Evolutionary conservation across 2,888 invertebrate species (phyloP).

Genomic region (Temnothorax ravouxi): DNA sequence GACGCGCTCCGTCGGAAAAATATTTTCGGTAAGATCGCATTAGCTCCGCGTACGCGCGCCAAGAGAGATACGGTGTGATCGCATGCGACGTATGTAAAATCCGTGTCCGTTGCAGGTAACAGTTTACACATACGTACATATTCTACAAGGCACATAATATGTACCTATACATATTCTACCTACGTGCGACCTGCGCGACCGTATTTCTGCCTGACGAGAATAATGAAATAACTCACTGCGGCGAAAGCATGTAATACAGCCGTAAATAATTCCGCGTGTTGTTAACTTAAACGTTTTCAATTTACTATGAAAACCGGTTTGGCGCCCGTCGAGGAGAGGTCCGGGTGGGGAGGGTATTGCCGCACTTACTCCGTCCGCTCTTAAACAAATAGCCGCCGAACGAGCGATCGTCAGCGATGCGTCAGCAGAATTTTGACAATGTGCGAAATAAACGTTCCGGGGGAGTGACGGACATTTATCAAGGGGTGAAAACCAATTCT

Average conservation of each 20-base stretch:
- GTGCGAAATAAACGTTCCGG: conserved; percentile 43
- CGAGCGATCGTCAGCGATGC: conserved; percentile 44
- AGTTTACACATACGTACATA: background rate
- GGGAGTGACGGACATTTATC: conserved; percentile 46
- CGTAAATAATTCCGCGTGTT: background rate
- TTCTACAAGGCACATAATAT: no score
- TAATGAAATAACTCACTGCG: conserved; percentile 27
- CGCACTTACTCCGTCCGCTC: conserved; percentile 17
- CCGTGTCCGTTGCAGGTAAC: conserved; percentile 7
- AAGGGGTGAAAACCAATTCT: conserved; percentile 43
- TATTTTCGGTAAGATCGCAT: conserved; percentile 42
- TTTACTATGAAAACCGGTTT: conserved; percentile 32
- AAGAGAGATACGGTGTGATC: conserved; percentile 1
- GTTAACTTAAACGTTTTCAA: conserved; percentile 23
- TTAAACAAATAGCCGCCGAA: conserved; percentile 40
- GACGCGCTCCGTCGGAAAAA: conserved; percentile 16
- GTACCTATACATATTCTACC: no score
- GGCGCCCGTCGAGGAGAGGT: background rate
- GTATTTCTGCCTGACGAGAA: background rate
- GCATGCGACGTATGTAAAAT: conserved; percentile 32
- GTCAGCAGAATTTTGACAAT: conserved; percentile 52
- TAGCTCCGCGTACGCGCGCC: background rate
- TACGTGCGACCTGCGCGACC: no score
- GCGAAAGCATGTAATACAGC: background rate
- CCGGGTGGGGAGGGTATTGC: no score